Base-by-base conservation (phyloP, 2,888 invertebrate genomes). In the Mesorhabditis sp. region DNA sequence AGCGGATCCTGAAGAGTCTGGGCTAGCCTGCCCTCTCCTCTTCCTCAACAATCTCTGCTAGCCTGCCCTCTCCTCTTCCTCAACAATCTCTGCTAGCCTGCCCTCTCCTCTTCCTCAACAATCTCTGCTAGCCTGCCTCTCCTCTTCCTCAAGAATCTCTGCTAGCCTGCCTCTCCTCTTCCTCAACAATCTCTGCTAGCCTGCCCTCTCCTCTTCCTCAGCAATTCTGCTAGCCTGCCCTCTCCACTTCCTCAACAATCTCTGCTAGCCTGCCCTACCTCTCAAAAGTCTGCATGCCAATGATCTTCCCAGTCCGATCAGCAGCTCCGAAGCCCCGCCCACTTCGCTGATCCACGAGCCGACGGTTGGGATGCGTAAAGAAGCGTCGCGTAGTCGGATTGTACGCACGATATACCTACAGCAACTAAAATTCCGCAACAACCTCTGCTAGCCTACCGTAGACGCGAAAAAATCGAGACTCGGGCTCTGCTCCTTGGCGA, bases 401-500 rank as follows among this genome's bases (percentile, higher is more conserved):
- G 58, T 50, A 50, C 58, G 58, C 7, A 13, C 58, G 58, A 2
- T 50, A 50, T 10, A 50, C n/a, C 58, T 50, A 50, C 28, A 28
- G 28, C 28, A 28, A 28, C 28, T 28, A 28, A 28, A 28, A 28
- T 28, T 28, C 28, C 28, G 28, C 28, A 28, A 28, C 2, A 28
- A 28, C 28, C 28, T 28, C 1, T 28, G 28, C 28, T 28, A 28
- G 28, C 58, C n/a, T n/a, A 50, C 58, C 58, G 58, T 13, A 0
- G 58, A 50, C 10, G 58, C 58, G 58, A 50, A 50, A 50, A 50
- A 50, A n/a, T 50, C n/a, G 58, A 50, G 58, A n/a, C n/a, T 50
- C 58, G 58, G 58, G n/a, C n/a, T 50, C n/a, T 10, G 58, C 10
- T 50, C 58, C 7, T 13, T 50, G 10, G 58, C 58, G 58, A 50